These are phyloP conservation scores for Gymnogyps californianus DNA, from an alignment of 2,113 vertebrate genomes.

Conservation along the genomic window DNA sequence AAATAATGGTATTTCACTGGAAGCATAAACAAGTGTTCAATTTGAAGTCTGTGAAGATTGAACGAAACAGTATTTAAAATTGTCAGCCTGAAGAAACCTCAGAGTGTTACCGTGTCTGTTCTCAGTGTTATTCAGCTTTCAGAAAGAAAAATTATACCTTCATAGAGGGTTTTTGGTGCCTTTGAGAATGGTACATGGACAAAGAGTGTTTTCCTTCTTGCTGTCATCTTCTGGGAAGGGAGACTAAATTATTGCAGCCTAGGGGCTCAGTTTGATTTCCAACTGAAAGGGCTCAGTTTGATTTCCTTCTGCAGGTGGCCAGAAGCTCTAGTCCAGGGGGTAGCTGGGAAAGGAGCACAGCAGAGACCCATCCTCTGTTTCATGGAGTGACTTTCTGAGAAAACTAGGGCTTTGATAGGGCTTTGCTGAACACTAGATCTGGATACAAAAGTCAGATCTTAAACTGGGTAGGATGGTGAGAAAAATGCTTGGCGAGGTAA, in stretches of 20 bases:
- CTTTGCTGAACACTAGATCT: neutral
- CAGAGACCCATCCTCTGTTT: neutral
- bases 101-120: neutral
- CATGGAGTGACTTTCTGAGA: neutral
- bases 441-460: neutral
- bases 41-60: neutral
- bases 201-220: neutral
- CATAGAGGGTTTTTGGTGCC: neutral
- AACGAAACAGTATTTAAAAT: neutral
- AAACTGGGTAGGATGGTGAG: neutral
- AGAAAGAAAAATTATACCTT: neutral
- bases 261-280: neutral
- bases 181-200: neutral
- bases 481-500: neutral
- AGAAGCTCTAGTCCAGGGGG: too few relatives aligned
- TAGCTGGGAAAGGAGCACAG: neutral
- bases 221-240: neutral
- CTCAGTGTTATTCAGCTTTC: neutral
- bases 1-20: neutral
- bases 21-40: neutral
- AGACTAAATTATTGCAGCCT: neutral
- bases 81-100: neutral
- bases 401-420: neutral
- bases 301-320: neutral
- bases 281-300: neutral